Evolutionary conservation across 2,113 vertebrate species (phyloP).

Genomic region (Australoheros scitulus): DNA sequence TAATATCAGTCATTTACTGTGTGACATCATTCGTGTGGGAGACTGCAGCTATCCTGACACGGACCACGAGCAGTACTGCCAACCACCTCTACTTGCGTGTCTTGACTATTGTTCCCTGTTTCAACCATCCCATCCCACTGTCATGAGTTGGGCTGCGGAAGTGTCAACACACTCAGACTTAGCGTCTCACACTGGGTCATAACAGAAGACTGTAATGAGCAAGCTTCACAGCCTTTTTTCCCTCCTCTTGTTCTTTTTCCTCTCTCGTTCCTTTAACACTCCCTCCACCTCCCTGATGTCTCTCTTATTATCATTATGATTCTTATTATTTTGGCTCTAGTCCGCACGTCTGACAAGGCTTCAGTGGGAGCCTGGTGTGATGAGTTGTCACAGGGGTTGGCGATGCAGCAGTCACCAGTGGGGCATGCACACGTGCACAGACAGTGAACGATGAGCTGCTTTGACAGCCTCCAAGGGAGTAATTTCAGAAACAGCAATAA

Average conservation of each 20-base stretch:
- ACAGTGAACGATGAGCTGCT: slow-evolving; percentile 49
- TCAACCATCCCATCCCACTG: neutral
- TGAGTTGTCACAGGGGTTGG: slow-evolving; percentile 42
- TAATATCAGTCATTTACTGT: neutral
- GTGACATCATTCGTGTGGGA: neutral
- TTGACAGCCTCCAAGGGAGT: slow-evolving; percentile 66
- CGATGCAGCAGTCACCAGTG: slow-evolving; percentile 35
- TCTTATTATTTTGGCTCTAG: slow-evolving; percentile 36
- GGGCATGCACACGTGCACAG: slow-evolving; percentile 5
- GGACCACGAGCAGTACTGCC: neutral
- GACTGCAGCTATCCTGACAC: neutral
- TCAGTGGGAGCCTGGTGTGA: slow-evolving; percentile 39
- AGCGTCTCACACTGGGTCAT: slow-evolving; percentile 7
- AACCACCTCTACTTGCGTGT: neutral
- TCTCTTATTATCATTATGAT: slow-evolving; percentile 1
- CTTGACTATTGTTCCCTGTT: slow-evolving; percentile 20
- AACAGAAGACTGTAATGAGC: slow-evolving; percentile 49
- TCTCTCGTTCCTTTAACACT: neutral
- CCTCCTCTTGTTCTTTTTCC: neutral
- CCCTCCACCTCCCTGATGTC: neutral
- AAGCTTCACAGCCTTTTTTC: slow-evolving; percentile 34
- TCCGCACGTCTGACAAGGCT: slow-evolving; percentile 37
- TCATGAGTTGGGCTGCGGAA: slow-evolving; percentile 4
- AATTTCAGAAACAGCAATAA: slow-evolving; percentile 69
- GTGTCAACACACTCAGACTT: slow-evolving; percentile 31